phyloP scores from a whole-genome alignment of 2,888 invertebrate species.

The Cantharis nigra region DNA sequence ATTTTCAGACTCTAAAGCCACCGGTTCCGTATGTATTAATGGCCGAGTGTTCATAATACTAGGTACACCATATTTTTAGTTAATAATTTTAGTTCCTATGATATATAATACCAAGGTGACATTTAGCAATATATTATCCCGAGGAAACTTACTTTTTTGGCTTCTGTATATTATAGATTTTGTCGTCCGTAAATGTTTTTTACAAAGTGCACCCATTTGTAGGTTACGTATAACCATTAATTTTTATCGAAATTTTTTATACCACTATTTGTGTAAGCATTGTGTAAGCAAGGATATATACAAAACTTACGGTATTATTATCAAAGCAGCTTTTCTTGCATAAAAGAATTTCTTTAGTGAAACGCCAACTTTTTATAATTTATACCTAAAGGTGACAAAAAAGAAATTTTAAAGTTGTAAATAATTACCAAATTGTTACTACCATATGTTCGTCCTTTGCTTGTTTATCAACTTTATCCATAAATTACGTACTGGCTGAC shows the following conservation, averaged over 20 bases:
- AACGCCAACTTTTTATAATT: background rate
- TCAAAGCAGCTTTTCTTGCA: background rate
- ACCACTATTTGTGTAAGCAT: background rate
- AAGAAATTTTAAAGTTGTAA: background rate
- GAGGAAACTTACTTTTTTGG: background rate
- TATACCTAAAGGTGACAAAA: background rate
- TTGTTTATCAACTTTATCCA: background rate
- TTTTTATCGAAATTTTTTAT: background rate
- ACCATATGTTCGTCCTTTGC: background rate
- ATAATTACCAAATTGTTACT: background rate
- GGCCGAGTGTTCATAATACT: background rate
- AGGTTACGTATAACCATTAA: background rate
- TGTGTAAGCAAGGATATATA: background rate
- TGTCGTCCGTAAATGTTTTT: background rate
- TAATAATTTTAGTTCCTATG: background rate
- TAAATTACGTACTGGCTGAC: background rate
- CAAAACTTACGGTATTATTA: background rate
- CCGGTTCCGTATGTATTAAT: background rate
- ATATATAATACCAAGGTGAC: background rate
- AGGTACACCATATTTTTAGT: background rate
- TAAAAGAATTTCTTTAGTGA: background rate
- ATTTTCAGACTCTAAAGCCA: background rate
- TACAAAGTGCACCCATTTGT: background rate
- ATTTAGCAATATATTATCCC: background rate
- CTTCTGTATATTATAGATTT: background rate